Percentiles rank a stretch among this genome's conserved stretches.
Conservation (phyloP, 2,888 invertebrate genomes). For the Daptonema setosum region DNA sequence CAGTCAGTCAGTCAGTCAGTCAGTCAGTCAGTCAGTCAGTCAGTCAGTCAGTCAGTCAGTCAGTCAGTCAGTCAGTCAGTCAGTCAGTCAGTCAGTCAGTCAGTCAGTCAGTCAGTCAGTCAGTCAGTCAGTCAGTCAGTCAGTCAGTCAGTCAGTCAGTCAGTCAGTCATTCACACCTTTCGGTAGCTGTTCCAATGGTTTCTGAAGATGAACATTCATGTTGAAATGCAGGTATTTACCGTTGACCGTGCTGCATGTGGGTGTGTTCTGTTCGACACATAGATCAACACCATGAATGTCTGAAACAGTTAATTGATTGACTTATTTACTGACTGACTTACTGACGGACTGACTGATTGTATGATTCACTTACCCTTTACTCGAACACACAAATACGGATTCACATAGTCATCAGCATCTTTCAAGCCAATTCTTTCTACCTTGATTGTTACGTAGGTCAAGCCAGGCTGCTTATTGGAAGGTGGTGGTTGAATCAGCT, state of each 20-base stretch:
- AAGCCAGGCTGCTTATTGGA: background rate
- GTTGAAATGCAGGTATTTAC: slow-evolving; percentile 21
- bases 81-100: no score
- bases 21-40: no score
- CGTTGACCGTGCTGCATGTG: slow-evolving; percentile 17
- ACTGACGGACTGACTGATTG: background rate
- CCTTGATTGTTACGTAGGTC: slow-evolving; percentile 16
- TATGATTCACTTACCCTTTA: slow-evolving; percentile 19
- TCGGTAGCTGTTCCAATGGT: slow-evolving; percentile 23
- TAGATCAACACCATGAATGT: slow-evolving; percentile 18
- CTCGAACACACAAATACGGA: slow-evolving; percentile 24
- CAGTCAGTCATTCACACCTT: slow-evolving; percentile 17
- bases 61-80: no score
- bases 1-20: no score
- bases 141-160: no score
- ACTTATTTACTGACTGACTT: background rate
- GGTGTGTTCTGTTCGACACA: slow-evolving; percentile 24
- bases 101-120: no score
- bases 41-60: no score
- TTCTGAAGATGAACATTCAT: slow-evolving; percentile 25
- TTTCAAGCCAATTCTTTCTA: slow-evolving; percentile 26
- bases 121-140: no score
- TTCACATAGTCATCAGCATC: slow-evolving; percentile 25
- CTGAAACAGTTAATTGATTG: slow-evolving; percentile 10
- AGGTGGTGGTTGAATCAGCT: background rate